These are phyloP conservation scores for Tichodroma muraria DNA, from an alignment of 2,113 vertebrate species.

Conservation along the genomic window DNA sequence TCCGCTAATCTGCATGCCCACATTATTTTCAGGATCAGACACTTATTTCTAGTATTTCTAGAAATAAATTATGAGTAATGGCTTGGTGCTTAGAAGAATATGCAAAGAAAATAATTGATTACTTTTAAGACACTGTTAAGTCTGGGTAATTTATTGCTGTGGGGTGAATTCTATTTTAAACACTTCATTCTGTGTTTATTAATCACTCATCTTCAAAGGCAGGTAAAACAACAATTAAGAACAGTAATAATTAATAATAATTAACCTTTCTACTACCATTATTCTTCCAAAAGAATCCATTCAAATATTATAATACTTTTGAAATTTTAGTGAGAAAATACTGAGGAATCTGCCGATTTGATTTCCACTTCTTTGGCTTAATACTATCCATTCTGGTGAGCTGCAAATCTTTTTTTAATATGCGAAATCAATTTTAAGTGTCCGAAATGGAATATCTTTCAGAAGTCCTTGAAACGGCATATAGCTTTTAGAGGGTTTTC, in stretches of 20 bases:
- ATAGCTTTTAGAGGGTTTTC: not conserved
- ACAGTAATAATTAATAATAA: not conserved
- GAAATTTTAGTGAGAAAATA: not conserved
- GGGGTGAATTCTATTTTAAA: not conserved
- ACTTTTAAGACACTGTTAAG: not conserved
- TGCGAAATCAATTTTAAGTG: not conserved
- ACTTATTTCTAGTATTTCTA: not conserved
- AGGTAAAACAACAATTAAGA: conserved; percentile 5
- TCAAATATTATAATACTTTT: not conserved
- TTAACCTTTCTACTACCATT: not conserved
- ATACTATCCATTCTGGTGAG: not conserved
- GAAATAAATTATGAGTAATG: not conserved
- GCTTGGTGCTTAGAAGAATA: not conserved
- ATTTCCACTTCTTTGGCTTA: not conserved
- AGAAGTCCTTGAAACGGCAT: not conserved
- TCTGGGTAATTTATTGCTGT: not conserved
- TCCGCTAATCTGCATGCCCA: not conserved
- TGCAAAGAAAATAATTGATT: not conserved
- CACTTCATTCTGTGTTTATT: conserved; percentile 8
- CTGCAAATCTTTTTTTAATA: not conserved
- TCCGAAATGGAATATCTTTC: not conserved
- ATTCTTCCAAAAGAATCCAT: not conserved
- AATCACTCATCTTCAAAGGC: not conserved
- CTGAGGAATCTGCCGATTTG: not conserved
- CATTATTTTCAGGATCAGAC: not conserved